A percentile compares a stretch with the other conserved stretches of the same genome.
Conservation (phyloP, 2,113 vertebrate species). For the Pomatorhinus ruficollis region DNA sequence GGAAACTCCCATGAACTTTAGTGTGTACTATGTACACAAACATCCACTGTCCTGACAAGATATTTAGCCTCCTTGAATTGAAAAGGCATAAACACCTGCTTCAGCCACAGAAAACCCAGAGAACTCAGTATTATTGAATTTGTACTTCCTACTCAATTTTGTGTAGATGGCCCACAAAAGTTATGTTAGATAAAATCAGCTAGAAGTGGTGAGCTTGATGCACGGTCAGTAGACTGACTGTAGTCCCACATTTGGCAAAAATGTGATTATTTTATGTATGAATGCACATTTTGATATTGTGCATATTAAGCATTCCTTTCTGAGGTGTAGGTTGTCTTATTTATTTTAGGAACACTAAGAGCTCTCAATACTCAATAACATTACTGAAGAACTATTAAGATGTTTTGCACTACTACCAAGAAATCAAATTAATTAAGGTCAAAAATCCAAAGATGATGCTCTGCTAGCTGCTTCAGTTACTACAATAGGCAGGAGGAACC, state of each 20-base stretch:
- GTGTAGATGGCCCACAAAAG: background rate
- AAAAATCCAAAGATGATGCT: background rate
- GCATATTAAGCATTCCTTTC: background rate
- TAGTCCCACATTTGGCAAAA: background rate
- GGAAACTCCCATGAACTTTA: constrained; percentile 2
- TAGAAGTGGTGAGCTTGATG: background rate
- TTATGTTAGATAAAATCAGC: background rate
- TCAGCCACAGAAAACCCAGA: background rate
- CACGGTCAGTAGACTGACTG: background rate
- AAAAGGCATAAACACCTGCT: background rate
- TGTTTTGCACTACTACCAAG: background rate
- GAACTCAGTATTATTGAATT: background rate
- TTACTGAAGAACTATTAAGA: background rate
- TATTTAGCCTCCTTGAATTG: background rate
- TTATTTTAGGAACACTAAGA: background rate
- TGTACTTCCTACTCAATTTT: background rate
- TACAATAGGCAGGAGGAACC: background rate
- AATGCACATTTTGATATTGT: background rate
- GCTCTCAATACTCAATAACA: background rate
- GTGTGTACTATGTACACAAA: background rate
- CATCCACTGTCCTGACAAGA: background rate
- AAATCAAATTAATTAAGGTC: background rate
- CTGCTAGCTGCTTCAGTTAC: background rate
- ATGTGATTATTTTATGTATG: background rate
- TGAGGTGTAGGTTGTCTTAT: background rate